Conservation (phyloP, 2,113 vertebrate species). For the Talpa occidentalis region DNA sequence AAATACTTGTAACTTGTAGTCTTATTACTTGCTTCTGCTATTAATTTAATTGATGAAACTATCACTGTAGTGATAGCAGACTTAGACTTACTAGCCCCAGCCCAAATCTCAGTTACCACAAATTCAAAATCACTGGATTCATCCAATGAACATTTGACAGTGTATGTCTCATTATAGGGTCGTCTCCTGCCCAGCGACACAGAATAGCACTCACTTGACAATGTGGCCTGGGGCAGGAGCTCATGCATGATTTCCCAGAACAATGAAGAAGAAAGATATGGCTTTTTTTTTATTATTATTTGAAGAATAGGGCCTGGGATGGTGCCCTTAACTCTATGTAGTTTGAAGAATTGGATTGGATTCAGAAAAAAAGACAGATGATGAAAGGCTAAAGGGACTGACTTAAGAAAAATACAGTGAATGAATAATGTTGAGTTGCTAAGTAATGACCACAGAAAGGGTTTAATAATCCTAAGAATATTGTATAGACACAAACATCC, state of each 20-base stretch:
- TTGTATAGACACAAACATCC: not conserved
- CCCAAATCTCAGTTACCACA: not conserved
- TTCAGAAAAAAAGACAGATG: constrained; percentile 69
- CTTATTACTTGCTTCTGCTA: not conserved
- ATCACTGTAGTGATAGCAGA: not conserved
- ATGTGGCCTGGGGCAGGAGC: not conserved
- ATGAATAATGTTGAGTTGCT: constrained; percentile 18
- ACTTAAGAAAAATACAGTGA: constrained; percentile 34
- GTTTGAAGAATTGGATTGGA: constrained; percentile 51
- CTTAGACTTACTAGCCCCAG: not conserved
- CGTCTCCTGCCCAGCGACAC: not conserved
- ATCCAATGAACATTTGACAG: not conserved
- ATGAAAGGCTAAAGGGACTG: constrained; percentile 38
- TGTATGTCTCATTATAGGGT: not conserved
- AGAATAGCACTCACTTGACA: not conserved
- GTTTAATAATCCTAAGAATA: constrained; percentile 3
- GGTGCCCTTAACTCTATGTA: constrained; percentile 34
- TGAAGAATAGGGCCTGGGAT: not conserved
- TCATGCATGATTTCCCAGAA: constrained; percentile 54
- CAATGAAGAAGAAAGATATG: constrained; percentile 7
- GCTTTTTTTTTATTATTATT: not conserved
- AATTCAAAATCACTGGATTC: not conserved
- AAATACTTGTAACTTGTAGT: not conserved
- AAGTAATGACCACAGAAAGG: not conserved
- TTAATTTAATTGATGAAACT: not conserved